A percentile compares a stretch with the other conserved stretches of the same genome.
Evolutionary conservation across 2,888 invertebrate genomes (phyloP).

Genomic region (Agrochola circellaris): DNA sequence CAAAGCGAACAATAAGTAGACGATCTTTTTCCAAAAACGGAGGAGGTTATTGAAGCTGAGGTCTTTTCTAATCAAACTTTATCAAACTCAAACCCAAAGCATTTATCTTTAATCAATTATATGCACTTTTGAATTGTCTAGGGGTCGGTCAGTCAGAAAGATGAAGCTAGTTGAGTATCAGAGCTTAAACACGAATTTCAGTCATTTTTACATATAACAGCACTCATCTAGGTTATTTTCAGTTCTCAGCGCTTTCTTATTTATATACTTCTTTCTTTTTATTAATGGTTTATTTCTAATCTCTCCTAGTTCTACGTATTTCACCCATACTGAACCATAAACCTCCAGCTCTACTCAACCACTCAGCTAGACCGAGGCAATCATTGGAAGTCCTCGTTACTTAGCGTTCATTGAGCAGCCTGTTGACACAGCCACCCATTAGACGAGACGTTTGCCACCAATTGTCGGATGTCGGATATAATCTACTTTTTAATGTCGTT

Average conservation of each 20-base stretch:
- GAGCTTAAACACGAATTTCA: not conserved
- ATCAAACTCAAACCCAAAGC: not conserved
- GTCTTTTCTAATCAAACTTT: not conserved
- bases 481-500: constrained; percentile 83
- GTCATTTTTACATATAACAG: no score
- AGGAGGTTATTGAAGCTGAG: not conserved
- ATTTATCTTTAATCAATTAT: no score
- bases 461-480: constrained; percentile 76
- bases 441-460: constrained; percentile 76
- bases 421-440: constrained; percentile 80
- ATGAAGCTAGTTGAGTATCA: no score
- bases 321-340: not conserved
- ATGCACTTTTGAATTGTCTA: no score
- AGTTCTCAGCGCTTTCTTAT: no score
- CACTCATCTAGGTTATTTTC: not conserved
- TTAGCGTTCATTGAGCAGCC: constrained; percentile 61
- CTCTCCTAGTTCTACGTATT: not conserved
- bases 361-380: constrained; percentile 44
- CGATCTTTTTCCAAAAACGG: not conserved
- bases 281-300: not conserved
- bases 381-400: constrained; percentile 59
- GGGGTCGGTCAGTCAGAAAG: no score
- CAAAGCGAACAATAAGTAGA: no score
- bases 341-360: not conserved
- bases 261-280: not conserved